Evolutionary conservation across 2,797 vertebrate species (phyloP), one percentile per base, ranked within the genome.

Genomic region (Halcyon smyrnensis): DNA sequence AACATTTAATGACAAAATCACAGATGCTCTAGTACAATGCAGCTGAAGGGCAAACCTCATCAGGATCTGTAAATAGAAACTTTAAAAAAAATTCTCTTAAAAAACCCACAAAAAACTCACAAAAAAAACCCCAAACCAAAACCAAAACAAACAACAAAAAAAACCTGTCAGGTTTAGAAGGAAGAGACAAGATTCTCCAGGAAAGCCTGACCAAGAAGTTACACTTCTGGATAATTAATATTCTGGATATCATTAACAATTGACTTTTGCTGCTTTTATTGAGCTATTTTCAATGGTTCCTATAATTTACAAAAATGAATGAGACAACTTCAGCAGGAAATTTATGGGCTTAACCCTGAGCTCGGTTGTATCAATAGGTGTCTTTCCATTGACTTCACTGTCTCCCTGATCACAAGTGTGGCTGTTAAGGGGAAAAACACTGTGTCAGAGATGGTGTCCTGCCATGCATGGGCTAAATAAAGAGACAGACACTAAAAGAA

Each of bases 11-110:
- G 92, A 80, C 69, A 93, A 95, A 91, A 69, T 75, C 89, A 75
- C 94, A 93, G 94, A 90, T 90, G 90, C 30, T 93, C 85, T 85
- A 51, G 50, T n/a, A 63, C 1, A 1, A 59, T 53, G 41, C 65
- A 69, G 51, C 48, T 92, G 92, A 95, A 97, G 84, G 95, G 79
- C 92, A 93, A 96, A 15, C 19, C 59, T 81, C 79, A 86, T 39
- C 57, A 71, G 69, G 27, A 85, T 84, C 81, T 85, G 36, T 73
- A 94, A 93, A 95, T 43, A 77, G 67, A 68, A 90, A 36, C 43
- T n/a, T n/a, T 64, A 0, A 16, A 64, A 87, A 60, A 87, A 60
- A 17, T 0, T 53, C 17, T 34, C 8, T 25, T 8, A 50, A 64
- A 36, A 41, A 43, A 39, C 37, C 37, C 37, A 39, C 37, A 39